These are phyloP conservation scores for Leuciscus idus DNA, from an alignment of 2,113 vertebrate species.

Conservation along the genomic window DNA sequence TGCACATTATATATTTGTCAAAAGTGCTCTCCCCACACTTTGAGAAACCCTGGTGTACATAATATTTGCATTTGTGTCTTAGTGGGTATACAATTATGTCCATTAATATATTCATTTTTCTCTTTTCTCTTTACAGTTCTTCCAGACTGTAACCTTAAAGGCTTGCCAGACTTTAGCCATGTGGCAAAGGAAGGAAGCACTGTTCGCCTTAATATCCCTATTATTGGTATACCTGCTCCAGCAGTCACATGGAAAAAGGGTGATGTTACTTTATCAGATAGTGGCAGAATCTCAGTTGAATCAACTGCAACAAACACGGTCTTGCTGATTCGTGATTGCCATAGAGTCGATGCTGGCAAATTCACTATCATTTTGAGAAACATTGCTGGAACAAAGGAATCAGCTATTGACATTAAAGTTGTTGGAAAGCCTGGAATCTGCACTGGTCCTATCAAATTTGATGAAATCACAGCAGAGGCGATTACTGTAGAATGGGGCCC, in stretches of 20 bases:
- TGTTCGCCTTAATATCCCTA: conserved; percentile 89
- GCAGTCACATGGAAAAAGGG: conserved; percentile 90
- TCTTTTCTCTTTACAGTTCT: conserved; percentile 75
- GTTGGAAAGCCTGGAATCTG: conserved; percentile 96
- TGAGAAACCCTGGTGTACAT: not conserved
- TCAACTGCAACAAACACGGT: conserved; percentile 85
- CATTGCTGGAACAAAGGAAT: conserved; percentile 87
- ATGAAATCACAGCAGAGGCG: conserved; percentile 95
- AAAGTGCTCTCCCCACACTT: not conserved
- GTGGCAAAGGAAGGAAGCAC: conserved; percentile 92
- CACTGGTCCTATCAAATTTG: conserved; percentile 92
- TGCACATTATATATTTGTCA: no score
- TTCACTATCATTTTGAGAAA: conserved; percentile 88
- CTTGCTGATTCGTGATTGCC: conserved; percentile 90
- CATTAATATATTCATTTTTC: not conserved
- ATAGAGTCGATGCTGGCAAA: conserved; percentile 89
- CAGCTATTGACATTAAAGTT: conserved; percentile 87
- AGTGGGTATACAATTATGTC: not conserved
- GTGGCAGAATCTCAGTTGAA: conserved; percentile 88
- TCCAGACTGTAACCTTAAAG: conserved; percentile 90
- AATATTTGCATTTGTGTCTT: conserved; percentile 15
- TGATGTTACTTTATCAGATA: conserved; percentile 81
- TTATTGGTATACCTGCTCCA: conserved; percentile 87
- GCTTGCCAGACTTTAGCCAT: conserved; percentile 84
- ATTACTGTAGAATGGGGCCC: conserved; percentile 94